Percentiles rank a stretch among this genome's conserved stretches.
phyloP scores from a whole-genome alignment of 30 jellyfish, hydroid and myxozoan genomes.

The Chironex yamaguchii region DNA sequence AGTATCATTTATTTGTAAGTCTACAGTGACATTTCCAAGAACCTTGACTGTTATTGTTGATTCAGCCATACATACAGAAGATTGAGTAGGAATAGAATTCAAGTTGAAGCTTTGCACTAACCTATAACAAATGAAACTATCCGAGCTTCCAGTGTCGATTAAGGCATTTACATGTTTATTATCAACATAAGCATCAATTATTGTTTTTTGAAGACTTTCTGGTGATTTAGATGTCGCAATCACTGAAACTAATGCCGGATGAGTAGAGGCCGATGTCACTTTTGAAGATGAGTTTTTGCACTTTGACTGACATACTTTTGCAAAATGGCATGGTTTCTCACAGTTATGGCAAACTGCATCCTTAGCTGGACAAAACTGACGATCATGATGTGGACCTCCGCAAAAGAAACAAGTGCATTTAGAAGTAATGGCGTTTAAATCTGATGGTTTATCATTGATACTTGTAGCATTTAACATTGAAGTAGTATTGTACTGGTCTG shows the following conservation, averaged over 20 bases:
- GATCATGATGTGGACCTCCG: too few species aligned
- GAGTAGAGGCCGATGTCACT: conserved; percentile 2
- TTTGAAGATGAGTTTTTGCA: background rate
- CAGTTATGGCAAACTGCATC: conserved; percentile 7
- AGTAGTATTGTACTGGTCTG: too few species aligned
- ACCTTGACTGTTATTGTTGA: background rate
- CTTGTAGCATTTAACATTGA: too few species aligned
- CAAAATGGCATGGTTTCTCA: conserved; percentile 9
- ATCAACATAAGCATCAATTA: conserved; percentile 1
- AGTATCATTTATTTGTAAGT: background rate
- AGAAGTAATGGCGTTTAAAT: too few species aligned
- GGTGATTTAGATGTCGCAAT: conserved; percentile 1
- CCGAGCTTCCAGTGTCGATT: conserved; percentile 16
- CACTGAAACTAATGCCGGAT: conserved; percentile 14
- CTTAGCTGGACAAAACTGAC: conserved; percentile 22
- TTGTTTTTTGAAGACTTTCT: background rate
- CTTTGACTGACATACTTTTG: conserved; percentile 4
- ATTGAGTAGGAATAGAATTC: too few species aligned
- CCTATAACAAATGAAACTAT: background rate
- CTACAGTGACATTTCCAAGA: conserved; percentile 1
- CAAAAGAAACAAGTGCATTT: too few species aligned
- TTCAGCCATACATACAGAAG: conserved; percentile 13
- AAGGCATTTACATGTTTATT: conserved; percentile 3
- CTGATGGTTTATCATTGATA: too few species aligned
- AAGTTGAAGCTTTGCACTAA: too few species aligned